Base-by-base conservation (phyloP, 2,797 vertebrate species). In the Sebastes variabilis region DNA sequence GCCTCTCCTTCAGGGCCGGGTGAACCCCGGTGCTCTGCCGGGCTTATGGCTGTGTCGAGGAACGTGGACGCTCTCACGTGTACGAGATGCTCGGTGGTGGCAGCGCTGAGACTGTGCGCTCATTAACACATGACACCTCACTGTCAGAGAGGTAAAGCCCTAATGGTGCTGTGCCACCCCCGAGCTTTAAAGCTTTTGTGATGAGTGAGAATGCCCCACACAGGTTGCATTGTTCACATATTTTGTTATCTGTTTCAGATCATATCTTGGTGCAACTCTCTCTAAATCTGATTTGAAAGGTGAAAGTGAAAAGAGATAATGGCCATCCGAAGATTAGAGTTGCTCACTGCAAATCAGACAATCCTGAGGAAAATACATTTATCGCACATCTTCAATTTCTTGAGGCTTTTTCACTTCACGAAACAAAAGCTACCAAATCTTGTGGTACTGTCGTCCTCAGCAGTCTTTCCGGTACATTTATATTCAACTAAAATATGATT, bases 61-160 rank as follows among this genome's bases (percentile, higher is more conserved):
- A 88, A 81, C 75, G 52, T 52, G 79, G 84, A 83, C 20, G 22
- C 66, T 82, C 69, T 81, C 80, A 81, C 69, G 27, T 77, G 84
- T 71, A n/a, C 52, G 69, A 75, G 77, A 60, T 54, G 85, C 38
- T 30, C 0, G 9, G 67, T 24, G 76, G 67, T 30, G 66, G 79
- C 74, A 12, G 81, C 59, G 12, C 75, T 42, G 79, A 86, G 75
- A 82, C 85, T 38, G 73, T 88, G 81, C 77, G 80, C 79, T 56
- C 82, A 22, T 75, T 84, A 85, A 90, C 81, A 89, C 90, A 86
- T 87, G 77, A 81, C 92, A 93, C 89, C 85, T 87, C 3, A 18
- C 80, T 89, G 87, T 82, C 81, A 79, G 64, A 75, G 59, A 80
- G 75, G 67, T 77, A 67, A 80, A 79, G 70, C 82, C 67, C 59